Evolutionary conservation across 1,140 invertebrate genomes (phyloP), one percentile per base, ranked within the genome.

Genomic region (Steinernema feltiae): DNA sequence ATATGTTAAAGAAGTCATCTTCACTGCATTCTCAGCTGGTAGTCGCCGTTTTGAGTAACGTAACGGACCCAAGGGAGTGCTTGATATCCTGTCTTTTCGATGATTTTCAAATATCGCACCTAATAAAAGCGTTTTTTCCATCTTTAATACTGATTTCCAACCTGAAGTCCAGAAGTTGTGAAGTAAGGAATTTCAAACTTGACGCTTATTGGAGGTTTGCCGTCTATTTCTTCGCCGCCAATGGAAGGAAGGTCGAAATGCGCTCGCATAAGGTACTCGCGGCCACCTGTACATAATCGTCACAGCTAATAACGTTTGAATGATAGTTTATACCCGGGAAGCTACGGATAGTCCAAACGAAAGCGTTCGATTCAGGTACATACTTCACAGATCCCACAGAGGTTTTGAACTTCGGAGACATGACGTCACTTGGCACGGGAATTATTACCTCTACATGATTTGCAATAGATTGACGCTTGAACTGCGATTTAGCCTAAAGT

Each of bases 171-270:
- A 27, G 96, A 98, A 63, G 97, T 98, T 0, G 97, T 99, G 82
- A 99, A 99, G 84, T 99, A 99, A 0, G 97, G 97, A 83, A 99
- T 99, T 89, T 99, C 97, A 89, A 99, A 99, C 88, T 95, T 95
- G 1, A 99, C 96, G 88, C 96, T 93, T 81, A 99, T 99, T 0
- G 97, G 97, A 35, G 96, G 95, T 87, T 95, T 95, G 0, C 95
- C 95, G 88, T 99, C 97, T 12, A 91, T 89, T 80, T 99, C 96
- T 86, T 98, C 96, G 83, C 92, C 92, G 83, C 92, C 92, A 15
- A 99, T 95, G 79, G 94, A 98, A 0, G 97, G 97, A 48, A 99
- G 87, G n/a, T 95, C 94, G 89, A 99, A 99, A 86, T 99, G 96
- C 15, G 97, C 97, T 80, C 96, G 89, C 97, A 99, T 99, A 72